Evolutionary conservation across 1,140 invertebrate species (phyloP).

Genomic region (Trissolcus basalis): DNA sequence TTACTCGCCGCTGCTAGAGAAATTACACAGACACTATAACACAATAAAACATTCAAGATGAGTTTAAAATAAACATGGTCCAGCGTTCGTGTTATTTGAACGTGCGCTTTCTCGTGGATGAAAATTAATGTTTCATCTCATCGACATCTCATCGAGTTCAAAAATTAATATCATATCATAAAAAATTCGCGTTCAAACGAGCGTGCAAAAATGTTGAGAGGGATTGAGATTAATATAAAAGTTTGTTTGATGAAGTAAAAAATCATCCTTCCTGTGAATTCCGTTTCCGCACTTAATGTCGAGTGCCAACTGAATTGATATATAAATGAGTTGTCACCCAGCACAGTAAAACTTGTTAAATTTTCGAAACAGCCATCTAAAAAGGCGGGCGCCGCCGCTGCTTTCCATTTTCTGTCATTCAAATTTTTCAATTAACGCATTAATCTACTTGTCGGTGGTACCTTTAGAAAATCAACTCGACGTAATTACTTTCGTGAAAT

Average conservation of each 20-base stretch:
- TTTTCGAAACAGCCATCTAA: slow-evolving; percentile 53
- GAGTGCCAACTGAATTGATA: slow-evolving; percentile 42
- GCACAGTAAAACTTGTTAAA: slow-evolving; percentile 55
- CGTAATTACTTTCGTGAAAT: slow-evolving; percentile 64
- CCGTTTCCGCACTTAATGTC: slow-evolving; percentile 34
- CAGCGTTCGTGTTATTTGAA: no score
- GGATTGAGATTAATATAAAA: no score
- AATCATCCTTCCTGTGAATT: slow-evolving; percentile 12
- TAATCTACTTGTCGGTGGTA: slow-evolving; percentile 59
- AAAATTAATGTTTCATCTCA: no score
- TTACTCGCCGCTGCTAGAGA: background rate
- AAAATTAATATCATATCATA: no score
- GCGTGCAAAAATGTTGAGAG: no score
- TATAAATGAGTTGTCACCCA: slow-evolving; percentile 56
- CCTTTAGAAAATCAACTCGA: slow-evolving; percentile 61
- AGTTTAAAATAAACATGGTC: background rate
- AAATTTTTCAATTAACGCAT: slow-evolving; percentile 63
- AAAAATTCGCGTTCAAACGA: no score
- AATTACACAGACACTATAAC: no score
- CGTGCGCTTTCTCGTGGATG: no score
- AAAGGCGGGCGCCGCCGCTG: slow-evolving; percentile 49
- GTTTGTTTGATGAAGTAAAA: no score
- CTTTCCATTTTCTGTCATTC: slow-evolving; percentile 58
- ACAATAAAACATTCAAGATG: background rate
- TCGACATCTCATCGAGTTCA: no score